Conservation (phyloP, 2,797 vertebrate genomes). For the Microctenopoma steveboyesi region DNA sequence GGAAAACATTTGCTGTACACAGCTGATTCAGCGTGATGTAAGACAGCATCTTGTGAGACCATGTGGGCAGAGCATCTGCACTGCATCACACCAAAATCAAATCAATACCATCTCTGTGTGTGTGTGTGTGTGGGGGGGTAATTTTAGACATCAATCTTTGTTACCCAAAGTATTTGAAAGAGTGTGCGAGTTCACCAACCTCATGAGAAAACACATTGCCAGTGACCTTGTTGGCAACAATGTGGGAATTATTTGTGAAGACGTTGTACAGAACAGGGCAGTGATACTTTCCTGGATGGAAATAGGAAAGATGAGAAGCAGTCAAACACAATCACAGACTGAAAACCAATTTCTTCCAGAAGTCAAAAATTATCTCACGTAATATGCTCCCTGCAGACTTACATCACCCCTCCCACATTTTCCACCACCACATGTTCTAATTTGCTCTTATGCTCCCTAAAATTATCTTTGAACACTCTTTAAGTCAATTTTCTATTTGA, state of each 20-base stretch:
- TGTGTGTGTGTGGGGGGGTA: constrained; percentile 3
- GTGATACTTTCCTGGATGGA: constrained; percentile 91
- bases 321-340: not conserved
- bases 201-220: constrained; percentile 96
- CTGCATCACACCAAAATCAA: not conserved
- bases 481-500: constrained; percentile 2
- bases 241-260: constrained; percentile 97
- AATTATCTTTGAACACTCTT: constrained; percentile 1
- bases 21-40: constrained; percentile 2
- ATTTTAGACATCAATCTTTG: constrained; percentile 21
- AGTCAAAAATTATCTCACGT: not conserved
- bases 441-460: constrained; percentile 16
- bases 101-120: constrained; percentile 15
- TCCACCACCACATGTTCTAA: constrained; percentile 16
- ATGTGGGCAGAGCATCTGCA: constrained; percentile 26
- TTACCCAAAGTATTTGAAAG: constrained; percentile 7
- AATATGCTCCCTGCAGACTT: constrained; percentile 15
- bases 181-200: constrained; percentile 76
- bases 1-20: not conserved
- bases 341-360: constrained; percentile 1
- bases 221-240: constrained; percentile 91
- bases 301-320: constrained; percentile 4
- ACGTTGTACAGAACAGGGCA: constrained; percentile 95
- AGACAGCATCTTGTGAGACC: constrained; percentile 16
- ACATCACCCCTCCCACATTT: constrained; percentile 11